Evolutionary conservation across 2,888 invertebrate genomes (phyloP).

Genomic region (Cataglyphis cursor): DNA sequence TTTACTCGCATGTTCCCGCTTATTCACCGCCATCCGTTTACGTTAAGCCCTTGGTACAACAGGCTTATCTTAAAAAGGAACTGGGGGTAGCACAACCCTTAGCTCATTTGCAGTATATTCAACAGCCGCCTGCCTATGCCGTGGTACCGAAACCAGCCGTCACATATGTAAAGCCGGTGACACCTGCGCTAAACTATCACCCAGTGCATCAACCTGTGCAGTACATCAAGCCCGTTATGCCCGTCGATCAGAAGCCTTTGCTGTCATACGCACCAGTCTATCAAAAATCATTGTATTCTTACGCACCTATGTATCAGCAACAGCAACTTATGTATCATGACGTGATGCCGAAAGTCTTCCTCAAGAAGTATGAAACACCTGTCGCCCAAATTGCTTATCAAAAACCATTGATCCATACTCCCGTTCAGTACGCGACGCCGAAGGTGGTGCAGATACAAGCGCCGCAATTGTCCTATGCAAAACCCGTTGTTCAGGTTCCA

Average conservation of each 20-base stretch:
- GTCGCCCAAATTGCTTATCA: constrained; percentile 71
- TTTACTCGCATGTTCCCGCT: constrained; percentile 71
- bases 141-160: constrained; percentile 73
- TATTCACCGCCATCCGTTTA: constrained; percentile 72
- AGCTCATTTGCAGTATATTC: constrained; percentile 70
- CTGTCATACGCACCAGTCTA: constrained; percentile 69
- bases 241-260: constrained; percentile 72
- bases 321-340: constrained; percentile 71
- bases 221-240: constrained; percentile 60
- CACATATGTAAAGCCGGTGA: constrained; percentile 75
- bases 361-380: constrained; percentile 71
- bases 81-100: constrained; percentile 63
- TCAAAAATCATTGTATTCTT: constrained; percentile 77
- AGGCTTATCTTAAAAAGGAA: constrained; percentile 71
- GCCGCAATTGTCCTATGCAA: constrained; percentile 70
- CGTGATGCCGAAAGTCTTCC: constrained; percentile 62
- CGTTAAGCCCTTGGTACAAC: constrained; percentile 73
- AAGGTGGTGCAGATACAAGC: constrained; percentile 69
- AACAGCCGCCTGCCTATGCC: constrained; percentile 71
- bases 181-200: constrained; percentile 56
- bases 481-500: constrained; percentile 71
- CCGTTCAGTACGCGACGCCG: constrained; percentile 66
- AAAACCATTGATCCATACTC: constrained; percentile 68
- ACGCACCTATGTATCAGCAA: constrained; percentile 79
- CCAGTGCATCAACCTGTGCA: constrained; percentile 64